phyloP scores from a whole-genome alignment of 2,113 vertebrate species.

The Marcusenius ussheri region DNA sequence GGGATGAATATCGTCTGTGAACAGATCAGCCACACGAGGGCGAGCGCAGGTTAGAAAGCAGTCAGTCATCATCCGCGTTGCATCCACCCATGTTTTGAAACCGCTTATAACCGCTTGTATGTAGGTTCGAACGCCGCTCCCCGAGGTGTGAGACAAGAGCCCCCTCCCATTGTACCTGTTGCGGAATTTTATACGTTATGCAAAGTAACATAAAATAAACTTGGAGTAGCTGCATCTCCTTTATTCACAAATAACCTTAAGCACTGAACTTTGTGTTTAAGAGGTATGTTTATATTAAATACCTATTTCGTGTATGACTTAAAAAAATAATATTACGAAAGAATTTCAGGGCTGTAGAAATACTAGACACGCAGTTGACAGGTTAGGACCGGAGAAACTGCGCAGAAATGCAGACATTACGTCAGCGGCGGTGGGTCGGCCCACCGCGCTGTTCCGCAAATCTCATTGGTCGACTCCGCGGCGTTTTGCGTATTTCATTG shows the following conservation, averaged over 20 bases:
- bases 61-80: no score
- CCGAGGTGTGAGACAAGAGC: no score
- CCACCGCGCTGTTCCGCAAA: background rate
- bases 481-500: background rate
- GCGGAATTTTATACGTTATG: background rate
- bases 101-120: background rate
- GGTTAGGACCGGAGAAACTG: background rate
- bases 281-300: background rate
- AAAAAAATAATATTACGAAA: background rate
- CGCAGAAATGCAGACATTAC: background rate
- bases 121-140: no score
- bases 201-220: background rate
- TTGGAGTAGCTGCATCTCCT: background rate
- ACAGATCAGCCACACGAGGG: constrained; percentile 1
- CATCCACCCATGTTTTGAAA: background rate
- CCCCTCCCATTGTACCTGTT: background rate
- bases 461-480: background rate
- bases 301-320: background rate
- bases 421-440: background rate
- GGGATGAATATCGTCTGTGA: background rate
- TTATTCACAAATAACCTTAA: background rate
- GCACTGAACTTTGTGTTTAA: background rate
- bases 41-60: background rate
- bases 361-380: background rate
- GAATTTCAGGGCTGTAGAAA: background rate